Base-by-base conservation (phyloP, 2,113 vertebrate genomes). In the Apus apus region DNA sequence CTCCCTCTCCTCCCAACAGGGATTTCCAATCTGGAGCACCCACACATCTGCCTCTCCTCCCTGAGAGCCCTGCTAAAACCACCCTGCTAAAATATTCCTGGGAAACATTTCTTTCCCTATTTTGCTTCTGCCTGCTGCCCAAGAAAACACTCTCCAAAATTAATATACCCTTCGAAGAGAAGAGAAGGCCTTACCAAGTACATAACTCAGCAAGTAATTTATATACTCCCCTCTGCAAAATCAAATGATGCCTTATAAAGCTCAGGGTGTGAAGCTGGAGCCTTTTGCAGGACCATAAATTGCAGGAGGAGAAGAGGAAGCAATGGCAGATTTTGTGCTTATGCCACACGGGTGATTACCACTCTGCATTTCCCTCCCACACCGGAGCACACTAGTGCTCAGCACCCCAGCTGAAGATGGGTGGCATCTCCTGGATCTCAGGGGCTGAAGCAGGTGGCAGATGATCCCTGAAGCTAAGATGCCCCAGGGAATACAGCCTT, bases 391-490 rank as follows among this genome's bases (percentile, higher is more conserved):
- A 0, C 14, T 50, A 2, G 3, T 1, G 3, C 9, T 53, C 1
- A 0, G 45, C 43, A 66, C 9, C 14, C 34, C 0, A 0, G 10
- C 19, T 0, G 0, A 34, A 50, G 30, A 54, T 11, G 30, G 32
- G 27, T 40, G 77, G 23, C 54, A 62, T 45, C 5, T 23, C 16
- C 23, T n/a, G 46, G 32, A 8, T 29, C 13, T 17, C 0, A 0
- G 12, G 51, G 23, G 3, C 17, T 79, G 77, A 71, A 46, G 25
- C 1, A 0, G 53, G 51, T 23, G 26, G 13, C 53, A 72, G 67
- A 71, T 13, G 14, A 46, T 80, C 30, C 26, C 18, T 77, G 50
- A 40, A 0, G 3, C 43, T 6, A 2, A 68, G 58, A 30, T 36
- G 12, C 29, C 43, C 2, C 1, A 22, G 56, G 30, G 30, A 64